Conservation (phyloP, 2,888 invertebrate genomes). For the Eurytoma adleriae region DNA sequence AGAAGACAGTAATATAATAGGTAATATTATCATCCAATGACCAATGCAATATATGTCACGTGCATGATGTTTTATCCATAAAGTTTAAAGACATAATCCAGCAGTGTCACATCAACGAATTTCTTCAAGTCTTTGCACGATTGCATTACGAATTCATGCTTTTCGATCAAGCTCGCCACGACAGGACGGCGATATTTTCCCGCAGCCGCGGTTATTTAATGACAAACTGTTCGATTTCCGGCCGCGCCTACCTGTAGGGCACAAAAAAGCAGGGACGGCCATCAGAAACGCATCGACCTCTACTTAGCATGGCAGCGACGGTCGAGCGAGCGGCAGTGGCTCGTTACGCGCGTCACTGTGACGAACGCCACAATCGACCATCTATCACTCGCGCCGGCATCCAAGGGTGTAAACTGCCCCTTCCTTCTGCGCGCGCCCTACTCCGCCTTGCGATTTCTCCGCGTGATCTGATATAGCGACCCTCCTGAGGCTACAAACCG, state of each 20-base stretch:
- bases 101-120: too few species aligned
- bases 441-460: constrained; percentile 16
- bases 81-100: too few species aligned
- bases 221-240: too few species aligned
- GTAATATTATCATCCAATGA: too few species aligned
- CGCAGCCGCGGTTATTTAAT: not conserved
- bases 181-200: not conserved
- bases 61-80: too few species aligned
- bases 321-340: not conserved
- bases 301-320: constrained; percentile 10
- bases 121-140: too few species aligned
- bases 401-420: constrained; percentile 37
- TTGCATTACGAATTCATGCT: too few species aligned
- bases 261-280: not conserved
- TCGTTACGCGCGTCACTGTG: constrained; percentile 11
- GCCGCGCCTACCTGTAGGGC: too few species aligned
- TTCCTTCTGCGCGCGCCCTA: constrained; percentile 27
- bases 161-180: too few species aligned
- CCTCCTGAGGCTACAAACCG: not conserved
- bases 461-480: not conserved
- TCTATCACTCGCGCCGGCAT: constrained; percentile 35
- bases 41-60: too few species aligned
- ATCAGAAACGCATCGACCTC: constrained; percentile 30
- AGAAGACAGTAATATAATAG: too few species aligned
- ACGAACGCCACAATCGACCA: constrained; percentile 40